These are phyloP conservation scores for Dichetophora obliterata DNA, from an alignment of 2,888 invertebrate genomes.

Conservation along the genomic window DNA sequence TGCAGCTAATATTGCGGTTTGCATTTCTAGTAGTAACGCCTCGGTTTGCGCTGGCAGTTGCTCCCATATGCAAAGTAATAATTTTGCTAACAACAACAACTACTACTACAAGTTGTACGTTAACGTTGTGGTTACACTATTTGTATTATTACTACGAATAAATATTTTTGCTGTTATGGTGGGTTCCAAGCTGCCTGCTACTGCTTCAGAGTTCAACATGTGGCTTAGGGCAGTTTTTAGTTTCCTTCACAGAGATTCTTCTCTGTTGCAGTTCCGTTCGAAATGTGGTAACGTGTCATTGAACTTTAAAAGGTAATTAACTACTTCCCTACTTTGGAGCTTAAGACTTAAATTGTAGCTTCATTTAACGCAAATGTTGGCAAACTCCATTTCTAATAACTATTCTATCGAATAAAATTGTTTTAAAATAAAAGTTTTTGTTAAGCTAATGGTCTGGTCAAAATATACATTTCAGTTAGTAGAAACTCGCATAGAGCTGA, in stretches of 20 bases:
- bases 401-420: too few species aligned
- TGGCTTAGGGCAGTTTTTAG: not conserved
- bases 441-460: too few species aligned
- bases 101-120: not conserved
- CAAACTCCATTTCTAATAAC: too few species aligned
- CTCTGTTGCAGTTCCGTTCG: too few species aligned
- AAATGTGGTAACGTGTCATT: too few species aligned
- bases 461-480: too few species aligned
- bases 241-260: not conserved
- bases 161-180: not conserved
- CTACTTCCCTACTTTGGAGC: too few species aligned
- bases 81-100: slow-evolving; percentile 20
- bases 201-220: not conserved
- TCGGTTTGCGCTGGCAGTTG: not conserved
- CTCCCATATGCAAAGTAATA: slow-evolving; percentile 11
- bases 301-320: too few species aligned
- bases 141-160: not conserved
- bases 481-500: too few species aligned
- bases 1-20: slow-evolving; percentile 30
- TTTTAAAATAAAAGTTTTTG: too few species aligned
- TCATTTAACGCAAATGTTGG: too few species aligned
- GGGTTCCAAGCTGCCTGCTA: not conserved
- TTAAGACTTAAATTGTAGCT: too few species aligned
- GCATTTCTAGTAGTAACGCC: not conserved
- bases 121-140: slow-evolving; percentile 1